Percentiles rank a stretch among this genome's conserved stretches.
These are phyloP conservation scores for Teleiodes luculella DNA, from an alignment of 2,888 invertebrate species.

Conservation along the genomic window DNA sequence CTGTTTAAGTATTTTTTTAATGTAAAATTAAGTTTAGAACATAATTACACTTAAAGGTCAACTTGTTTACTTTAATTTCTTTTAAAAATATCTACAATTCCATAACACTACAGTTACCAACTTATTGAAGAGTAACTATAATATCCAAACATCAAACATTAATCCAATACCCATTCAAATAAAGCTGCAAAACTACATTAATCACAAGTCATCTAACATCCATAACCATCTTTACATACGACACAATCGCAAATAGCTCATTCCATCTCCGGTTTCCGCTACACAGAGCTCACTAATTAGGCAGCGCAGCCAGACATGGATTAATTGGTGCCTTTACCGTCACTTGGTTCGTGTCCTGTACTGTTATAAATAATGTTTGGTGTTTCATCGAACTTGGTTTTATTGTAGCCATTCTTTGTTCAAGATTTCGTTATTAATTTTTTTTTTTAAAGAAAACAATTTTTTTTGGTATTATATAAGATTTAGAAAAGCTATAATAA, in stretches of 20 bases:
- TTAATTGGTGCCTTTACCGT: slow-evolving; percentile 59
- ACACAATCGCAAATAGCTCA: slow-evolving; percentile 60
- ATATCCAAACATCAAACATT: background rate
- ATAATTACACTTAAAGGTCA: no score
- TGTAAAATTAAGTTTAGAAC: no score
- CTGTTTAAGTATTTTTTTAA: no score
- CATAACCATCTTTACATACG: slow-evolving; percentile 28
- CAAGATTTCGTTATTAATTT: background rate
- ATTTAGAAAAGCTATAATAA: no score
- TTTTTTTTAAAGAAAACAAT: background rate
- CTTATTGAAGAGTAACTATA: background rate
- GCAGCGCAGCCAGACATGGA: slow-evolving; percentile 64
- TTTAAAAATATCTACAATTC: background rate
- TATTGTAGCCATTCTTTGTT: background rate
- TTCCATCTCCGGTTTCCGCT: slow-evolving; percentile 68
- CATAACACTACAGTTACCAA: no score
- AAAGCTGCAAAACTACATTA: slow-evolving; percentile 15
- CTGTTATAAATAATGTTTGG: slow-evolving; percentile 5
- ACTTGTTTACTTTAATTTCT: no score
- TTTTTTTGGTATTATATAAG: no score
- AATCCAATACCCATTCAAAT: slow-evolving; percentile 16
- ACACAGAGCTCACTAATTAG: slow-evolving; percentile 68
- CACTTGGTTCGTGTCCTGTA: slow-evolving; percentile 4
- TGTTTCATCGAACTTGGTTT: background rate
- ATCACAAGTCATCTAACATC: slow-evolving; percentile 20